Evolutionary conservation across 53 echinoderm and acorn worm genomes (phyloP).

Genomic region (Antedon mediterranea): DNA sequence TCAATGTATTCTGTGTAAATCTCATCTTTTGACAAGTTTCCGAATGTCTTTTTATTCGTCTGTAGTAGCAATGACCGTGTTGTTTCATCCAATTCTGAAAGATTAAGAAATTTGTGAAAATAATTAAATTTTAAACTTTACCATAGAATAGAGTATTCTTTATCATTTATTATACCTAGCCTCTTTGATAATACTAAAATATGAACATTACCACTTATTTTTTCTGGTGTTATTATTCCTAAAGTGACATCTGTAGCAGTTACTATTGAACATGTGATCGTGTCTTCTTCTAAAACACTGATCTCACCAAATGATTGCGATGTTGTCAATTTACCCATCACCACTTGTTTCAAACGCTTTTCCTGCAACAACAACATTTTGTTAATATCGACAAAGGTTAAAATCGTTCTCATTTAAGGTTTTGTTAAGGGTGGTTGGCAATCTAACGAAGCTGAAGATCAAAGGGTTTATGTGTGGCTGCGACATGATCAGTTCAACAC

Average conservation of each 20-base stretch:
- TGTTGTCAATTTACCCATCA: constrained; percentile 57
- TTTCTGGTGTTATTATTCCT: constrained; percentile 77
- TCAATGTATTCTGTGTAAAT: constrained; percentile 92
- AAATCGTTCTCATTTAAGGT: too few species aligned
- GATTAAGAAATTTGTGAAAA: constrained; percentile 1
- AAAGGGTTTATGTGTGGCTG: too few species aligned
- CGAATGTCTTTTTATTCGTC: constrained; percentile 66
- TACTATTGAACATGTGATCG: constrained; percentile 80
- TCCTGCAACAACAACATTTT: constrained; percentile 21
- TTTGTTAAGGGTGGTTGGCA: not conserved
- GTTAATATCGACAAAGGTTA: too few species aligned
- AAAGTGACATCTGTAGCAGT: constrained; percentile 67
- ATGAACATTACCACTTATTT: constrained; percentile 45
- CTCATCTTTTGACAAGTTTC: constrained; percentile 44
- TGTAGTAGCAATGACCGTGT: constrained; percentile 67
- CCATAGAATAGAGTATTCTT: not conserved
- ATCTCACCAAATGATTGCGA: constrained; percentile 86
- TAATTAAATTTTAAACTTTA: not conserved
- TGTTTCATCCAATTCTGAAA: constrained; percentile 78
- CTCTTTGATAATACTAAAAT: not conserved
- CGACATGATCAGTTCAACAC: too few species aligned
- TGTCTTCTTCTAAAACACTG: constrained; percentile 55
- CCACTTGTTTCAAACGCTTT: constrained; percentile 64
- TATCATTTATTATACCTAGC: not conserved
- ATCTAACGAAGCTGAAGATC: too few species aligned